Conservation (phyloP, 2,113 vertebrate genomes). For the Pogonocichla stellata region DNA sequence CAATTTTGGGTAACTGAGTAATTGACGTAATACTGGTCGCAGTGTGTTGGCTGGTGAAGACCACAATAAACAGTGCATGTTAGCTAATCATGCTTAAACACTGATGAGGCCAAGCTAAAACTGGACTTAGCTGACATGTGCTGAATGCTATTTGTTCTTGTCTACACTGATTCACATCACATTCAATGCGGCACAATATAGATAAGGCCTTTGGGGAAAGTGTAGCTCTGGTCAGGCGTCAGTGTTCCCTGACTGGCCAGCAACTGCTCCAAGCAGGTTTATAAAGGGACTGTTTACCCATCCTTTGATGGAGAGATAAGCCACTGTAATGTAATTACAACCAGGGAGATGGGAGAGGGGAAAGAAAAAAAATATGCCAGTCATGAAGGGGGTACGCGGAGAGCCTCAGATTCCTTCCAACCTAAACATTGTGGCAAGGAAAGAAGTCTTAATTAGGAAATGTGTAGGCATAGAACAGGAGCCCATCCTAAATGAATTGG, state of each 20-base stretch:
- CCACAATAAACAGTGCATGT: conserved; percentile 42
- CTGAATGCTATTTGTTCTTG: conserved; percentile 63
- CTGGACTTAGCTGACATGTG: conserved; percentile 54
- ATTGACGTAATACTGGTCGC: conserved; percentile 17
- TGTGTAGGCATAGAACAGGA: conserved; percentile 61
- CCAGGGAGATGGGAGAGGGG: conserved; percentile 50
- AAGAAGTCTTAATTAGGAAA: conserved; percentile 74
- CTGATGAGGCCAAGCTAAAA: conserved; percentile 44
- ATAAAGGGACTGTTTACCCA: conserved; percentile 58
- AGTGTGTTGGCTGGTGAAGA: conserved; percentile 36
- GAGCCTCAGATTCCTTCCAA: conserved; percentile 64
- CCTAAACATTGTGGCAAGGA: conserved; percentile 69
- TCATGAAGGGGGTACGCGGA: conserved; percentile 12
- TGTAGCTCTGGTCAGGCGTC: conserved; percentile 31
- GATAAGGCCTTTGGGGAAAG: conserved; percentile 47
- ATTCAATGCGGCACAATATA: conserved; percentile 32
- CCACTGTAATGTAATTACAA: conserved; percentile 59
- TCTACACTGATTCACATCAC: conserved; percentile 32
- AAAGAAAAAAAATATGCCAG: conserved; percentile 65
- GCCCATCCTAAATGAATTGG: conserved; percentile 72
- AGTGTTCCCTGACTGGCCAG: conserved; percentile 48
- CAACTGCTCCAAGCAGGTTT: conserved; percentile 34
- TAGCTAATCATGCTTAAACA: conserved; percentile 56
- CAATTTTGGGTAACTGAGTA: background rate
- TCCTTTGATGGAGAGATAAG: conserved; percentile 68